Evolutionary conservation across 2,113 vertebrate genomes (phyloP), one percentile per base, ranked within the genome.

Genomic region (Sapayoa aenigma): DNA sequence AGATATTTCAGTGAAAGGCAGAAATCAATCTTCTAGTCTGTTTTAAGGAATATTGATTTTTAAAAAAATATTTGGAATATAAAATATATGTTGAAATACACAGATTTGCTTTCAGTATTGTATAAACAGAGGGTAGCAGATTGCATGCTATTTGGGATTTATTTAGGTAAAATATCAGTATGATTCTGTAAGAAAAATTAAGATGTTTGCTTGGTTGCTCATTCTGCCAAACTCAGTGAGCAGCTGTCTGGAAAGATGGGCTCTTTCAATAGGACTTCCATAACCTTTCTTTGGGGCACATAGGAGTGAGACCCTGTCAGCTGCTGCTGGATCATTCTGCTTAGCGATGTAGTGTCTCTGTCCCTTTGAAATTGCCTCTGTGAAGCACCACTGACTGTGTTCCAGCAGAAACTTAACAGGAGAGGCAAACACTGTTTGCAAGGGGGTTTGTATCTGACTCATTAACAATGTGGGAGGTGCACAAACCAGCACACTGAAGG

Each of bases 1-100:
- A 35, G 20, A 42, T 37, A 5, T 81, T 71, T 52, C 56, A 49
- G 1, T 50, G 16, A 69, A 31, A 31, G 65, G 27, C 35, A 16
- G 23, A 62, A 84, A 27, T 78, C 76, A 73, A 73, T 27, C 9
- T 37, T 37, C 30, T 86, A 63, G 76, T 75, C 58, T 80, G 8
- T 68, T 93, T 94, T 63, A 44, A 87, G 59, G 68, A 66, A 25
- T 39, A 39, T 52, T 63, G 16, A 37, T 69, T 87, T 90, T 92
- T 46, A 71, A 72, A 65, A 71, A 79, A 33, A 78, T 41, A 47
- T 81, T 73, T 92, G 41, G 30, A 50, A 21, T 85, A 50, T 62
- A 84, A 87, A 87, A 27, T 86, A 39, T 35, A 73, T 89, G 78
- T 87, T 66, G 18, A 50, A 72, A 63, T n/a, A 44, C 2, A 33